Evolutionary conservation across 1,140 invertebrate species (phyloP).

Genomic region (Polypedilum vanderplanki): DNA sequence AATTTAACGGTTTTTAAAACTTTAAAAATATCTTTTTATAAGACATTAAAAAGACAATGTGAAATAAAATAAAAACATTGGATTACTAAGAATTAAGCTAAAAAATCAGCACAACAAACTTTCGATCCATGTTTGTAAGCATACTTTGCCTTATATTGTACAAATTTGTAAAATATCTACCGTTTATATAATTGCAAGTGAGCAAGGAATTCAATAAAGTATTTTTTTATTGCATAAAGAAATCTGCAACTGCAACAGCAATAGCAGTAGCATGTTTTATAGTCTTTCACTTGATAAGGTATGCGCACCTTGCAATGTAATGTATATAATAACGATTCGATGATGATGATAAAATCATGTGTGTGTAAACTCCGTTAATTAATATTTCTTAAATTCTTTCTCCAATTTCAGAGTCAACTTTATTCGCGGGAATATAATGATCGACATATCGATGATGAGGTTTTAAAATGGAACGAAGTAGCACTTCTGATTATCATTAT

Average conservation of each 20-base stretch:
- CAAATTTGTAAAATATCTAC: slow-evolving; percentile 19
- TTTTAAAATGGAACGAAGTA: slow-evolving; percentile 18
- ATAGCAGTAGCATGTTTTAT: too few species aligned
- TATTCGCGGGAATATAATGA: neutral
- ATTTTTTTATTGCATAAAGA: slow-evolving; percentile 20
- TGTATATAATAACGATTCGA: neutral
- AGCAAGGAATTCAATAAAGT: slow-evolving; percentile 18
- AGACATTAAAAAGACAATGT: too few species aligned
- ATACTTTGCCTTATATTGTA: slow-evolving; percentile 19
- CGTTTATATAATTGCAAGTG: slow-evolving; percentile 18
- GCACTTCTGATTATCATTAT: slow-evolving; percentile 18
- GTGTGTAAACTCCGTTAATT: neutral
- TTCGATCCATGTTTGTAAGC: slow-evolving; percentile 17
- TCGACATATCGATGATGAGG: neutral
- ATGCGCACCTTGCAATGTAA: slow-evolving; percentile 7
- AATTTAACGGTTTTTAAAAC: too few species aligned
- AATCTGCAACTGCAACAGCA: neutral
- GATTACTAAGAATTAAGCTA: neutral
- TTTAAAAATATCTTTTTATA: too few species aligned
- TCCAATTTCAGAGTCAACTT: neutral
- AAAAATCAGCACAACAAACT: slow-evolving; percentile 18
- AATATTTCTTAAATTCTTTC: slow-evolving; percentile 17
- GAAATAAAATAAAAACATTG: neutral
- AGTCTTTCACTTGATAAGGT: slow-evolving; percentile 1
- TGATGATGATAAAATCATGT: slow-evolving; percentile 10